These are phyloP conservation scores for Mesorhabditis belari DNA, from an alignment of 2,888 invertebrate species.

Conservation along the genomic window DNA sequence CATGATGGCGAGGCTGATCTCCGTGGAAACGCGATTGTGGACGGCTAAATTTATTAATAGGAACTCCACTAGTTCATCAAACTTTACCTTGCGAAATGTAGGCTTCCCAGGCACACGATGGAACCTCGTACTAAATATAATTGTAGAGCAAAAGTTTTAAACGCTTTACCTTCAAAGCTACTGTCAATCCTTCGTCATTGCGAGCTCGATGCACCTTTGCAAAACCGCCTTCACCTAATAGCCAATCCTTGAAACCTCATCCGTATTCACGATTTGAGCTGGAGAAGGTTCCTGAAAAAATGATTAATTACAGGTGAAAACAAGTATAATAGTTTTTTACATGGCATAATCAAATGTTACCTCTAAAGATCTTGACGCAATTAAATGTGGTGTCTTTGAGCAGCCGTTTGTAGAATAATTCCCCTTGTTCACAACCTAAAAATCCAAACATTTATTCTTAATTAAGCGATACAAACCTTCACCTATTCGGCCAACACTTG, in stretches of 20 bases:
- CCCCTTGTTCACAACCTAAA: too few species aligned
- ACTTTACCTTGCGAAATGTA: slow-evolving; percentile 82
- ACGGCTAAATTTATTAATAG: slow-evolving; percentile 3
- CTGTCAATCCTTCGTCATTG: slow-evolving; percentile 12
- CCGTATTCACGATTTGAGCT: background rate
- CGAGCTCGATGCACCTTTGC: slow-evolving; percentile 53
- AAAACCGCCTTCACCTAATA: slow-evolving; percentile 56
- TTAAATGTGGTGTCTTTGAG: too few species aligned
- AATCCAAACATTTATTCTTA: too few species aligned
- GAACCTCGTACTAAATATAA: slow-evolving; percentile 54
- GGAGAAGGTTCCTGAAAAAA: background rate
- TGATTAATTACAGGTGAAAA: background rate
- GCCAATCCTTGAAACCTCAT: slow-evolving; percentile 22
- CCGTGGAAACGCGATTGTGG: background rate
- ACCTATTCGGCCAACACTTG: too few species aligned
- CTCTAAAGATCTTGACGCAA: too few species aligned
- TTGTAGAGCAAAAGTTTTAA: background rate
- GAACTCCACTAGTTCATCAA: slow-evolving; percentile 58
- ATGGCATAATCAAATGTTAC: too few species aligned
- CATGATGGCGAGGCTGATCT: slow-evolving; percentile 3
- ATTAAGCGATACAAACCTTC: too few species aligned
- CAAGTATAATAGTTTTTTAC: too few species aligned
- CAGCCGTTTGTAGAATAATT: too few species aligned
- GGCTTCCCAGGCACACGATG: slow-evolving; percentile 85
- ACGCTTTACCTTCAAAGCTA: slow-evolving; percentile 32